Evolutionary conservation across 2,888 invertebrate genomes (phyloP), one percentile per base, ranked within the genome.

Genomic region (Dryocosmus kuriphilus): DNA sequence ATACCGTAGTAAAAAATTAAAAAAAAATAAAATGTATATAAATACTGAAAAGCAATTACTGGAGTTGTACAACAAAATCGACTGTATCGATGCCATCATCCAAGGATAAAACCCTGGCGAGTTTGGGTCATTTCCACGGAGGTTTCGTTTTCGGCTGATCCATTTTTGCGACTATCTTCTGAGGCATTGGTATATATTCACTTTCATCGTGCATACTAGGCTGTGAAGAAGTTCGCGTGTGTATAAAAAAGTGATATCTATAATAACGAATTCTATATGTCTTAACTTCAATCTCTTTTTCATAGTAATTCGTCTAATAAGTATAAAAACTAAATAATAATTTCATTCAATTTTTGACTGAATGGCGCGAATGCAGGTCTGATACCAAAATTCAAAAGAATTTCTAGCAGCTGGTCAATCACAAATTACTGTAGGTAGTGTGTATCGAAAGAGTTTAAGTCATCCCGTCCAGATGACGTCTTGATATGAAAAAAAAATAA

Each of bases 111-210:
- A 80, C 79, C 81, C 73, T 60, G 35, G 77, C 35, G 67, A 30
- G 24, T 27, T 27, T 62, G 22, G 65, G 83, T 90, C 88, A 91
- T 87, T 91, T 91, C 91, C 91, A 91, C n/a, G 91, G 91, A 9
- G 91, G 91, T 77, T 91, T 91, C 14, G 78, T 80, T 76, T 83
- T 89, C 61, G 83, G 84, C 62, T 86, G 88, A 46, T 90, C 89
- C 16, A 27, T 57, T 77, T 87, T 90, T 6, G 79, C 14, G 75
- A 80, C 79, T 63, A 88, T 78, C 78, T 87, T 89, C 82, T 89
- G 88, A 24, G 89, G 85, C 35, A 90, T 76, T 30, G 88, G 81
- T 57, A 89, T 82, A 79, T 88, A 89, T 79, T 90, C 90, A 74
- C 83, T 87, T 14, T 83, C 84, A 46, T 90, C 89, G 22, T 85